Evolutionary conservation across 1,140 invertebrate species (phyloP).

Genomic region (Drosophila insularis): DNA sequence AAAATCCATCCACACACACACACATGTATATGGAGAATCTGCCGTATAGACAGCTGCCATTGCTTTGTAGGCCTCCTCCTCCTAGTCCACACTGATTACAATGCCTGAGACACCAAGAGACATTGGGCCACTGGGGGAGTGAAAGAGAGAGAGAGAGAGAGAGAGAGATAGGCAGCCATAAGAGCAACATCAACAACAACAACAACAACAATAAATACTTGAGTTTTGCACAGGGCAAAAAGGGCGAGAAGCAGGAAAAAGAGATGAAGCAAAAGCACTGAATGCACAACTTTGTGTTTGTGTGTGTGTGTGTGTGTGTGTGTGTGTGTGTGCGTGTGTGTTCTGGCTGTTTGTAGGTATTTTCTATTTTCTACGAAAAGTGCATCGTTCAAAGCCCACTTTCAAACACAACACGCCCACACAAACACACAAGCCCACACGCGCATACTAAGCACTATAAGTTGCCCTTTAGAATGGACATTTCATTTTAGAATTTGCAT

Average conservation of each 20-base stretch:
- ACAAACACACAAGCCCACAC: background rate
- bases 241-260: background rate
- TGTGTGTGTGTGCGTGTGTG: background rate
- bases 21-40: background rate
- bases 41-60: conserved; percentile 13
- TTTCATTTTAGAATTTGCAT: background rate
- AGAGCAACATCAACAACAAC: conserved; percentile 14
- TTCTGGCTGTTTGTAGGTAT: background rate
- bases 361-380: background rate
- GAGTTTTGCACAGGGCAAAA: conserved; percentile 15
- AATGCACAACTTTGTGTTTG: background rate
- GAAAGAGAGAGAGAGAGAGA: background rate
- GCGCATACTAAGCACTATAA: background rate
- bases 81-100: conserved; percentile 4
- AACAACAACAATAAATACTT: conserved; percentile 14
- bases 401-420: background rate
- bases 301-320: conserved; percentile 1
- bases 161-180: conserved; percentile 11
- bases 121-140: background rate
- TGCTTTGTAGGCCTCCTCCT: background rate
- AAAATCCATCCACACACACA: background rate
- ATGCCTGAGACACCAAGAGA: conserved; percentile 6
- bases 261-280: background rate
- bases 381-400: conserved; percentile 16
- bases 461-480: background rate